Evolutionary conservation across 2,888 invertebrate genomes (phyloP).

Genomic region (Eristalis arbustorum): DNA sequence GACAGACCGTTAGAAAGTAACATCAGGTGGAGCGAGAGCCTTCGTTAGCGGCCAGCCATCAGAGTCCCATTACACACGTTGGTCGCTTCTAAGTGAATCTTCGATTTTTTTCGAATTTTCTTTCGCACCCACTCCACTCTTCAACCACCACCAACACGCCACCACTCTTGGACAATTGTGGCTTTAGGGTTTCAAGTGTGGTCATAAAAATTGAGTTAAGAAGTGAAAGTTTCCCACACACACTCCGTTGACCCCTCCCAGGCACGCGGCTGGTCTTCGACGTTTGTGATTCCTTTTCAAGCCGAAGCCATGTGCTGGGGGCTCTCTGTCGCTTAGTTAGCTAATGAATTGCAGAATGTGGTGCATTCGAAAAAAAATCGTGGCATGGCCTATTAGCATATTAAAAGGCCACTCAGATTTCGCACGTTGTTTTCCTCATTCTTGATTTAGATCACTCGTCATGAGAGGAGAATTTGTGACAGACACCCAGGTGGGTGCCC

Average conservation of each 20-base stretch:
- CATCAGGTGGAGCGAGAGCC: not conserved
- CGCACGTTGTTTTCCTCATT: slow-evolving; percentile 5
- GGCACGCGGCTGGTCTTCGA: slow-evolving; percentile 6
- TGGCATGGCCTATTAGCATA: slow-evolving; percentile 36
- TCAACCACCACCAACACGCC: too few species aligned
- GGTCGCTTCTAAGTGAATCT: slow-evolving; percentile 25
- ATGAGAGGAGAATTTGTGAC: not conserved
- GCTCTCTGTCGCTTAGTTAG: not conserved
- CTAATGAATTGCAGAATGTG: not conserved
- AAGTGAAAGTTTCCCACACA: slow-evolving; percentile 54
- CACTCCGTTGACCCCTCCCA: slow-evolving; percentile 23
- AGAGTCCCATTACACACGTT: slow-evolving; percentile 20
- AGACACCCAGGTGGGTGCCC: not conserved
- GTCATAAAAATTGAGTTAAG: slow-evolving; percentile 7
- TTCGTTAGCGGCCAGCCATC: not conserved
- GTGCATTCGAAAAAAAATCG: slow-evolving; percentile 30
- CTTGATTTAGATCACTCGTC: not conserved
- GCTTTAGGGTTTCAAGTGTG: slow-evolving; percentile 7
- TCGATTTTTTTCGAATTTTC: slow-evolving; percentile 13
- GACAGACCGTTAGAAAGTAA: slow-evolving; percentile 25
- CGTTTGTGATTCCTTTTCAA: not conserved
- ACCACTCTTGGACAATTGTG: slow-evolving; percentile 7
- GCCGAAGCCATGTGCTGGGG: not conserved
- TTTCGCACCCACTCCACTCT: not conserved
- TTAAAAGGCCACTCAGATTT: slow-evolving; percentile 38